Percentiles rank a stretch among this genome's conserved stretches.
Evolutionary conservation across 2,113 vertebrate genomes (phyloP).

Genomic region (Arizona elegans): DNA sequence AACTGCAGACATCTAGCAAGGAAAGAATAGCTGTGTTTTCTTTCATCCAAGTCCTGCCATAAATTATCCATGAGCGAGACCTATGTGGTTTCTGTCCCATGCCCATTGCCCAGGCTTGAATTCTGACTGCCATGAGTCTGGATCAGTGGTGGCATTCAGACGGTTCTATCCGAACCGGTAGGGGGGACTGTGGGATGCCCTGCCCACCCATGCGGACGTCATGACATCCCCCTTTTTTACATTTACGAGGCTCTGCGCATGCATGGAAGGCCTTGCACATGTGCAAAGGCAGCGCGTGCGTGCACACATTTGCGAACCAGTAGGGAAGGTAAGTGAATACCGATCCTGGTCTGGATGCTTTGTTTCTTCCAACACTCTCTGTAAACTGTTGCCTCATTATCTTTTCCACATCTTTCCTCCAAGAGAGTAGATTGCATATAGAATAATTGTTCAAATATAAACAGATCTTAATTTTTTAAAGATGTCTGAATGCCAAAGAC

Average conservation of each 20-base stretch:
- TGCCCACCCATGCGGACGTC: no score
- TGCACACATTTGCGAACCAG: no score
- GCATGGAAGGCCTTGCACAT: no score
- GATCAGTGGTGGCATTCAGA: not conserved
- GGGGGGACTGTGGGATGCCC: no score
- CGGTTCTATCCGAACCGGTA: no score
- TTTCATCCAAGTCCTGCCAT: not conserved
- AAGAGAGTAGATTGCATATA: not conserved
- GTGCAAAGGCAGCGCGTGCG: no score
- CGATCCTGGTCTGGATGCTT: not conserved
- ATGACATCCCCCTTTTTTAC: no score
- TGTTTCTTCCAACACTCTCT: not conserved
- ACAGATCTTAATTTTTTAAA: not conserved
- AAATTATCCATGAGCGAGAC: not conserved
- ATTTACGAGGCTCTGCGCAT: no score
- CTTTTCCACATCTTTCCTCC: not conserved
- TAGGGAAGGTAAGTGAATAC: no score
- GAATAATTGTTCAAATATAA: not conserved
- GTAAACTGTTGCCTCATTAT: not conserved
- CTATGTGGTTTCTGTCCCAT: not conserved
- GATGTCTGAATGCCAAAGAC: not conserved
- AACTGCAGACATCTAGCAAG: not conserved
- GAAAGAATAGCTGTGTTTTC: not conserved
- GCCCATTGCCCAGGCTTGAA: not conserved
- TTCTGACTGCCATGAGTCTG: not conserved